These are phyloP conservation scores for Tympanuchus pallidicinctus DNA, from an alignment of 2,113 vertebrate genomes.

Conservation along the genomic window DNA sequence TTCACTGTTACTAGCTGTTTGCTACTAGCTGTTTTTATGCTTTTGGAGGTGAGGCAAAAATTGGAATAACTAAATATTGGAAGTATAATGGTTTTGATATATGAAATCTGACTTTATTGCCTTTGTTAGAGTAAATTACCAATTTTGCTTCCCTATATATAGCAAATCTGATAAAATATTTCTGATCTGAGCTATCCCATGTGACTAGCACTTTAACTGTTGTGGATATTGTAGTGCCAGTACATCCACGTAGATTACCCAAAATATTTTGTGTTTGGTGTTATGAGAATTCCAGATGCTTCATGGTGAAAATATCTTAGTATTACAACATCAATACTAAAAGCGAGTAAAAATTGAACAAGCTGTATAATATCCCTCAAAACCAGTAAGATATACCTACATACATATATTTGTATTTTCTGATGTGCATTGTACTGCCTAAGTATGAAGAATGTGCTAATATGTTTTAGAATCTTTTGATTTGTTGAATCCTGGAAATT, in stretches of 20 bases:
- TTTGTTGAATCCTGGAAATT: not conserved
- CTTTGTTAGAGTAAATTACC: not conserved
- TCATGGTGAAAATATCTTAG: not conserved
- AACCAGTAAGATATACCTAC: not conserved
- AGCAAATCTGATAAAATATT: not conserved
- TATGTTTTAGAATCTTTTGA: not conserved
- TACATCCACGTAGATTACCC: not conserved
- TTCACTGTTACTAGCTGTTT: not conserved
- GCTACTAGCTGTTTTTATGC: not conserved
- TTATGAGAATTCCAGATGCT: slow-evolving; percentile 14
- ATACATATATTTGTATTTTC: not conserved
- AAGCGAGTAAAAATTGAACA: not conserved
- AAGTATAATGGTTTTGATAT: not conserved
- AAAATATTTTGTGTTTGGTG: slow-evolving; percentile 28
- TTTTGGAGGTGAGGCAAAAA: not conserved
- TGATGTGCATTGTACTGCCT: not conserved
- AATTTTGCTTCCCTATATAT: not conserved
- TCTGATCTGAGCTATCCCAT: not conserved
- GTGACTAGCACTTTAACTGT: not conserved
- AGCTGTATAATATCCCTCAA: not conserved
- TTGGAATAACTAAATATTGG: not conserved
- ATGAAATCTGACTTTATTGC: not conserved
- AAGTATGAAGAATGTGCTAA: not conserved
- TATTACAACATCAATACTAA: not conserved
- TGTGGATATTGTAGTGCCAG: not conserved